phyloP scores from a whole-genome alignment of 1,140 invertebrate species.

The Akabosia matsudoensis region DNA sequence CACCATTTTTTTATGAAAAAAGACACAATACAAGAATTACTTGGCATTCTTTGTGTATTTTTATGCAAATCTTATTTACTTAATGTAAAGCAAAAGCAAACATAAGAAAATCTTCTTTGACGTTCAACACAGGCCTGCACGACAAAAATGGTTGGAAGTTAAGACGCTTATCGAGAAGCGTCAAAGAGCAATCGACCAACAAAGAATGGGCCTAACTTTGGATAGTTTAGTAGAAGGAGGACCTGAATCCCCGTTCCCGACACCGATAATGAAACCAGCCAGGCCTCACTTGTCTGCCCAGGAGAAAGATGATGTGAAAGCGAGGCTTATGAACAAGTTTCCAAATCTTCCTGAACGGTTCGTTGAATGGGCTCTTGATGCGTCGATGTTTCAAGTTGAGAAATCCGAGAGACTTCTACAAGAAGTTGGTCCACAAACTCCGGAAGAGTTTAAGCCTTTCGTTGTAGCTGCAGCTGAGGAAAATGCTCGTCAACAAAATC shows the following conservation, averaged over 20 bases:
- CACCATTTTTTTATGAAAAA: background rate
- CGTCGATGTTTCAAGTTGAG: conserved; percentile 33
- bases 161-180: conserved; percentile 44
- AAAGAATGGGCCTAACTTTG: conserved; percentile 29
- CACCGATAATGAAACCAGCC: conserved; percentile 42
- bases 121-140: conserved; percentile 32
- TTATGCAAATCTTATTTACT: conserved; percentile 10
- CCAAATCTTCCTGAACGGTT: conserved; percentile 44
- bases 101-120: background rate
- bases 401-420: conserved; percentile 39
- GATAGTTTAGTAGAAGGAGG: conserved; percentile 13
- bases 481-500: background rate
- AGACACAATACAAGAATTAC: background rate
- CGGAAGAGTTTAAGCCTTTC: conserved; percentile 46
- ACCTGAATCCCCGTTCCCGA: conserved; percentile 46
- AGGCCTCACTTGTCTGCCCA: conserved; percentile 38
- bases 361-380: conserved; percentile 44
- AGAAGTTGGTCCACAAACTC: conserved; percentile 44
- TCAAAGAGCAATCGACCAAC: conserved; percentile 41
- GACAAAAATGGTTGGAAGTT: conserved; percentile 46
- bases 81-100: background rate
- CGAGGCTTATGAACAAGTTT: conserved; percentile 36
- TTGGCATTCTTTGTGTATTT: background rate
- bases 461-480: conserved; percentile 16
- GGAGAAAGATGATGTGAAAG: conserved; percentile 35